Base-by-base conservation (phyloP, 1,140 invertebrate genomes). In the Drosophila novamexicana region DNA sequence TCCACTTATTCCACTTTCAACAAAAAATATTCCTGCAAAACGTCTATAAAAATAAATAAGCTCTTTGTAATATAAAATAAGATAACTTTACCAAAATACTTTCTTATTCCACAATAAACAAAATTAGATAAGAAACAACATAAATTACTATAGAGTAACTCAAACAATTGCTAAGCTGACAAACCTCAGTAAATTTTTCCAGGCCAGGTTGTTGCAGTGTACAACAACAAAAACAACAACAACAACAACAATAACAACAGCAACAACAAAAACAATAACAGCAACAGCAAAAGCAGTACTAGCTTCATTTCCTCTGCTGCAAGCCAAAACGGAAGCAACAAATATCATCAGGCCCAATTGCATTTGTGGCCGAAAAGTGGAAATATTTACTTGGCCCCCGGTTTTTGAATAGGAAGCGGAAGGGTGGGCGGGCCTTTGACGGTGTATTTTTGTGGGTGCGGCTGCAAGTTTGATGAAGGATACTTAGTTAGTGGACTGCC, bases 291-390 rank as follows among this genome's bases (percentile, higher is more conserved):
- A 49, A 70, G 52, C 64, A 67, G 73, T 47, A 88, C 58, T 65
- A 79, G 79, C 59, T 80, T 82, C 77, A 88, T 88, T 89, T 88
- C 84, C 83, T 80, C 59, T 56, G 50, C 49, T 83, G 79, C 64
- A 66, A 74, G 68, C 78, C 79, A 81, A 72, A 89, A 84, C 84
- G 84, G 84, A 89, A 89, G 84, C 63, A 84, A 81, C 85, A 89
- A 89, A 89, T 89, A 89, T 89, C 77, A 89, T 89, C 84, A 90
- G 84, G 80, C 80, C 77, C 85, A 89, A 89, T 89, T 89, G 84
- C 85, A 89, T 89, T 89, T 89, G 84, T 81, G 84, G 84, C 84
- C 80, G 57, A 89, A 83, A 84, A 89, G 62, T 88, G 84, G 84
- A 88, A 88, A 80, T 89, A 88, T 89, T 88, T 80, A 83, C 84